Percentiles rank a stretch among this genome's conserved stretches.
Evolutionary conservation across 2,797 vertebrate genomes (phyloP).

Genomic region (Catamblyrhynchus diadema): DNA sequence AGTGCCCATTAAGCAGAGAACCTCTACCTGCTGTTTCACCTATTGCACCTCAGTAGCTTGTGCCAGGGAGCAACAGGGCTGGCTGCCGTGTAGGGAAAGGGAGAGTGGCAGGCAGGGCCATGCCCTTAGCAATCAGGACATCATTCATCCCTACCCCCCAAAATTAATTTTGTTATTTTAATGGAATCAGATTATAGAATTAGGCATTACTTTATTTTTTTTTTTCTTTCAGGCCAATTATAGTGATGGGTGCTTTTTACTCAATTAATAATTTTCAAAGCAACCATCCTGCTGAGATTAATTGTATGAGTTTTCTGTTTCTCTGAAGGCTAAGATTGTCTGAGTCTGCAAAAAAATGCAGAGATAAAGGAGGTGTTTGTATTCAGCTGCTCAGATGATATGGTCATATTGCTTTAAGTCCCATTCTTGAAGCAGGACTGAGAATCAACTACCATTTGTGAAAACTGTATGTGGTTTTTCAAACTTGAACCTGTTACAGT

Average conservation of each 20-base stretch:
- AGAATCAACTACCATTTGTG: not conserved
- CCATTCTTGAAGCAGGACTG: not conserved
- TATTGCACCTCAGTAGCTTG: not conserved
- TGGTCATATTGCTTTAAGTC: not conserved
- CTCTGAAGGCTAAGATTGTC: not conserved
- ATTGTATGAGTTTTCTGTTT: not conserved
- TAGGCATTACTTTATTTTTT: not conserved
- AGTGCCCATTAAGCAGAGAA: not conserved
- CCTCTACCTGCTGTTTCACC: not conserved
- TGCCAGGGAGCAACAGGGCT: not conserved
- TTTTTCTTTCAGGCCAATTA: not conserved
- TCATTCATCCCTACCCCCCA: not conserved
- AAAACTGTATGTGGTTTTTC: not conserved
- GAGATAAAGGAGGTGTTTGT: not conserved
- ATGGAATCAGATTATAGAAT: slow-evolving; percentile 15
- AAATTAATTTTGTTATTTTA: not conserved
- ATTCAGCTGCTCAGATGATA: not conserved
- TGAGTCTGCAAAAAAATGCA: not conserved
- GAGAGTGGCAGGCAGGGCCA: not conserved
- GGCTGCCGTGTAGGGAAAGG: not conserved
- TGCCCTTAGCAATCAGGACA: not conserved
- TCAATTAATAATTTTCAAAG: slow-evolving; percentile 26
- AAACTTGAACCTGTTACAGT: not conserved
- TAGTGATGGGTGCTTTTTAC: slow-evolving; percentile 42
- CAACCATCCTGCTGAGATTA: not conserved